phyloP scores from a whole-genome alignment of 2,797 vertebrate genomes.

The Pseudomugil tenellus region DNA sequence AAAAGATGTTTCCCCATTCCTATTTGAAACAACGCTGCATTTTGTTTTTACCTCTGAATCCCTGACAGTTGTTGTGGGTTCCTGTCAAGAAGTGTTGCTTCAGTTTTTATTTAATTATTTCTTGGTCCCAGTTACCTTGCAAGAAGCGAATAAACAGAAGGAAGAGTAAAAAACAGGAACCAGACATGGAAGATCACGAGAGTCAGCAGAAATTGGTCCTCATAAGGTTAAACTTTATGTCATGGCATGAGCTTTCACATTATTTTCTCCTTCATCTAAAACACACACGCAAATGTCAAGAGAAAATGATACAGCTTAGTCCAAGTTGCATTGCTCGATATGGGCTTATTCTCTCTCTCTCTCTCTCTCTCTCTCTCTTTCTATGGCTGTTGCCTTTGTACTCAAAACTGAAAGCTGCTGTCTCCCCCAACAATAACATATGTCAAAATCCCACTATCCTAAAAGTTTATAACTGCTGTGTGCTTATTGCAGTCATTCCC shows the following conservation, averaged over 20 bases:
- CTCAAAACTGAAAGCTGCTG: constrained; percentile 53
- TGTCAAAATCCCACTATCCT: constrained; percentile 67
- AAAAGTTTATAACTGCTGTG: constrained; percentile 67
- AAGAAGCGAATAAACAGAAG: constrained; percentile 68
- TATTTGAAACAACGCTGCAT: constrained; percentile 59
- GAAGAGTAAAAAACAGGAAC: constrained; percentile 26
- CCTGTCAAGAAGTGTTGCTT: constrained; percentile 74
- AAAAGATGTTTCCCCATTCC: constrained; percentile 49
- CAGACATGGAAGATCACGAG: constrained; percentile 46
- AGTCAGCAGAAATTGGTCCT: constrained; percentile 48
- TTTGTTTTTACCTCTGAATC: constrained; percentile 70
- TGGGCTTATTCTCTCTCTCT: constrained; percentile 41
- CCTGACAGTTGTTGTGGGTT: constrained; percentile 78
- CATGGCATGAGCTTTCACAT: constrained; percentile 43
- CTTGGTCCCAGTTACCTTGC: constrained; percentile 63
- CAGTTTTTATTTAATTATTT: constrained; percentile 37
- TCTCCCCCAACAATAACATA: constrained; percentile 70
- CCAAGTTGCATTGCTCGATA: constrained; percentile 35
- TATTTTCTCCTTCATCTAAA: constrained; percentile 33
- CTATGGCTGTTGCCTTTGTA: constrained; percentile 50
- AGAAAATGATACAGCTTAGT: constrained; percentile 31
- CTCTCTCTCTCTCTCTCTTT: constrained; percentile 44
- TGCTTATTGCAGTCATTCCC: constrained; percentile 63
- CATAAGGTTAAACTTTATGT: constrained; percentile 63
- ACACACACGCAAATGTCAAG: constrained; percentile 31